Percentiles rank a stretch among this genome's conserved stretches.
Conservation (phyloP, 1,140 invertebrate genomes). For the Grapholita molesta region DNA sequence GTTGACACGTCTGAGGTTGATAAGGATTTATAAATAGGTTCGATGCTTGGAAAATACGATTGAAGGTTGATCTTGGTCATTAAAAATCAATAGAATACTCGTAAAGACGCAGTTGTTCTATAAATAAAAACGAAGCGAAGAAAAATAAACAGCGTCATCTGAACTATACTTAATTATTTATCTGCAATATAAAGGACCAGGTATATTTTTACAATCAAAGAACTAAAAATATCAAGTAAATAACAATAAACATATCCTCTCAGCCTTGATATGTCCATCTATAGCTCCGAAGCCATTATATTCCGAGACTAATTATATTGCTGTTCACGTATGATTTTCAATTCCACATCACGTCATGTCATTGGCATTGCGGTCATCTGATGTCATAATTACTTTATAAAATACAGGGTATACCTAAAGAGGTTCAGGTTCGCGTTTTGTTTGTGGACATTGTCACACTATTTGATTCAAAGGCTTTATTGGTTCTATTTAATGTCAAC, state of each 20-base stretch:
- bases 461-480: no score
- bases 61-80: no score
- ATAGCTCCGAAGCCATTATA: not conserved
- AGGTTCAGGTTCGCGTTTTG: no score
- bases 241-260: not conserved
- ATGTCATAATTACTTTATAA: not conserved
- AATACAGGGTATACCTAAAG: not conserved
- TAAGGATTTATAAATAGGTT: no score
- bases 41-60: no score
- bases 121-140: not conserved
- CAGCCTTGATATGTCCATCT: slow-evolving; percentile 3
- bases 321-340: not conserved
- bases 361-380: not conserved
- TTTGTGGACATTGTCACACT: no score
- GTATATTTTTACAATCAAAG: slow-evolving; percentile 27
- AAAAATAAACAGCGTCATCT: no score
- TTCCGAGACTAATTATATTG: not conserved
- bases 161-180: no score
- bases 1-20: no score
- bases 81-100: no score
- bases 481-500: no score
- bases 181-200: no score
- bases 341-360: not conserved
- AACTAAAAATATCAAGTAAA: slow-evolving; percentile 20
- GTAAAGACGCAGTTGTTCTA: not conserved